Evolutionary conservation across 2,797 vertebrate species (phyloP).

Genomic region (Agapornis canus): DNA sequence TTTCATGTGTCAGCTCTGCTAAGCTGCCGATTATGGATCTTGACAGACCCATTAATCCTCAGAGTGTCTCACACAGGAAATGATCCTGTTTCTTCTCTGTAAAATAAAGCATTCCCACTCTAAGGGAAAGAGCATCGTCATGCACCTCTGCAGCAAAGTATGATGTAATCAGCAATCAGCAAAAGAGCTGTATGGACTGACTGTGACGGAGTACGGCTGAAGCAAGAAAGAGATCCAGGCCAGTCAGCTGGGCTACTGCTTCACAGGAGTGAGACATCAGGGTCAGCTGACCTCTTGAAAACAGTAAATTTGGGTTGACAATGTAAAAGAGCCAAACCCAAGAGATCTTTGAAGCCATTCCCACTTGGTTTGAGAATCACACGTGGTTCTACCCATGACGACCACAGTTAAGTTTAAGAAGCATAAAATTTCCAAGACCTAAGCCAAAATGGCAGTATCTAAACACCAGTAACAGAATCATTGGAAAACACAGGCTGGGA

Average conservation of each 20-base stretch:
- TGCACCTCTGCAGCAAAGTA: background rate
- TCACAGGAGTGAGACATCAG: accelerated
- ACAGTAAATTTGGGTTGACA: background rate
- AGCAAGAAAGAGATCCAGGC: background rate
- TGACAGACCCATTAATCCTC: conserved; percentile 14
- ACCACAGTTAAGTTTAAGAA: background rate
- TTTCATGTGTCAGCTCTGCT: conserved; percentile 10
- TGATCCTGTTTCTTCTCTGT: background rate
- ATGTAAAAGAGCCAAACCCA: background rate
- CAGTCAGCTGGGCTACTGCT: background rate
- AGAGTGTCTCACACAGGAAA: background rate
- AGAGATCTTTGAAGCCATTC: background rate
- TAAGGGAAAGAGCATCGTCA: background rate
- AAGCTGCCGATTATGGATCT: accelerated
- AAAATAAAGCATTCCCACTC: background rate
- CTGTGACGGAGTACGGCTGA: background rate
- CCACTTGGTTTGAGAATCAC: background rate
- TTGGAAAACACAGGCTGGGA: background rate
- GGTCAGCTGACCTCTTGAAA: background rate
- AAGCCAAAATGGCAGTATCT: background rate
- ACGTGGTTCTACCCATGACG: background rate
- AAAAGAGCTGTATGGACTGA: background rate
- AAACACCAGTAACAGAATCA: background rate
- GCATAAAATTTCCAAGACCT: background rate
- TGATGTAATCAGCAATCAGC: background rate